phyloP scores from a whole-genome alignment of 2,888 invertebrate species.

The Blomia tropicalis region DNA sequence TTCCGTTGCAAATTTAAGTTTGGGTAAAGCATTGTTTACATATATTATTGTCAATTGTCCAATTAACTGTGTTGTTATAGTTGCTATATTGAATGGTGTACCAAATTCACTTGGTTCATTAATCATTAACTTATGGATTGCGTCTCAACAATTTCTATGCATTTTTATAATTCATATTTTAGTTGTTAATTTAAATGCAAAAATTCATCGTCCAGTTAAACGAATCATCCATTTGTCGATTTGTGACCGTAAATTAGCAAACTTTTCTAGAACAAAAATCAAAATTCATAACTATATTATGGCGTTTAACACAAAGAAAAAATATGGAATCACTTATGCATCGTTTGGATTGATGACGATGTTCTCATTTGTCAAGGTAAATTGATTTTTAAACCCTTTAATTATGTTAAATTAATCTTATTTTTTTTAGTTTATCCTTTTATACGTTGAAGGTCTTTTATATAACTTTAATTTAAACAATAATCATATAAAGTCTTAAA shows the following conservation, averaged over 20 bases:
- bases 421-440: too few relatives aligned
- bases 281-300: neutral
- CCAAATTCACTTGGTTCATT: neutral
- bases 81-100: neutral
- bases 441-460: too few relatives aligned
- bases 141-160: neutral
- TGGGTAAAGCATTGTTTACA: neutral
- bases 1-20: too few relatives aligned
- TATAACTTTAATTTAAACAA: too few relatives aligned
- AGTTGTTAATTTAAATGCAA: neutral
- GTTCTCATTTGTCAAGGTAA: neutral
- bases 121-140: neutral
- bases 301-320: neutral
- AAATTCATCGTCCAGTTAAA: neutral
- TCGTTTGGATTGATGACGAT: neutral
- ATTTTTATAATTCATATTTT: neutral
- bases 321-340: conserved; percentile 3
- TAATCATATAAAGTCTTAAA: too few relatives aligned
- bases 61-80: neutral
- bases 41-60: neutral
- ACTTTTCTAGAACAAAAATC: too few relatives aligned
- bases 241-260: neutral
- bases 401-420: too few relatives aligned
- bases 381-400: too few relatives aligned
- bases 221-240: neutral